Percentiles rank a stretch among this genome's conserved stretches.
These are phyloP conservation scores for Ligdia adustata DNA, from an alignment of 2,888 invertebrate species.

Conservation along the genomic window DNA sequence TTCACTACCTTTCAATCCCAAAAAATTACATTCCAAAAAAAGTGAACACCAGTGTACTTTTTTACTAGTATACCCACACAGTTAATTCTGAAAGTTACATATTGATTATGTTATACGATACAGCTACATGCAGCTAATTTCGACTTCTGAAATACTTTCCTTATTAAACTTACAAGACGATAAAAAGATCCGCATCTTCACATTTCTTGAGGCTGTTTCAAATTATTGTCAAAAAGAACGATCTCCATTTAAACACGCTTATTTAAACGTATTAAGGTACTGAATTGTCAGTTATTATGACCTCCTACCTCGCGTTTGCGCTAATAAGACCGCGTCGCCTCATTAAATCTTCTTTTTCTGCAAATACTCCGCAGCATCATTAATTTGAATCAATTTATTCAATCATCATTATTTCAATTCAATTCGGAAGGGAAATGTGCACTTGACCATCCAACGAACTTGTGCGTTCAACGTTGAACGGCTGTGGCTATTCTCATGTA, in stretches of 20 bases:
- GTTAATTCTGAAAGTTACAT: too few species aligned
- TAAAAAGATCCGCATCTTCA: too few species aligned
- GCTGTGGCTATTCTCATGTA: background rate
- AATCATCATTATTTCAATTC: conserved; percentile 16
- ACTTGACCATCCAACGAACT: conserved; percentile 27
- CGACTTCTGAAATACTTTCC: too few species aligned
- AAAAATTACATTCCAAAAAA: too few species aligned
- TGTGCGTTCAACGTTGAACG: background rate
- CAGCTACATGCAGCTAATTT: too few species aligned
- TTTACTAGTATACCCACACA: too few species aligned
- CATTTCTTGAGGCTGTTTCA: too few species aligned
- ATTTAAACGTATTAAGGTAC: conserved; percentile 8
- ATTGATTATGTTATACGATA: too few species aligned
- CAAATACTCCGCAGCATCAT: conserved; percentile 3
- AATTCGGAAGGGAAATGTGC: conserved; percentile 11
- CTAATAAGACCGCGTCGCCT: conserved; percentile 4
- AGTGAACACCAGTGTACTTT: too few species aligned
- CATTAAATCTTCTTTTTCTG: conserved; percentile 11
- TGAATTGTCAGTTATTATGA: conserved; percentile 8
- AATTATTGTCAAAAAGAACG: conserved; percentile 4
- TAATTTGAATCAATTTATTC: conserved; percentile 16
- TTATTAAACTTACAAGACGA: too few species aligned
- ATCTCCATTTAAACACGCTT: background rate
- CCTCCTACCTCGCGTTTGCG: background rate
- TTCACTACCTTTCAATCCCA: too few species aligned